phyloP scores from a whole-genome alignment of 2,113 vertebrate genomes.

The Pterocles orientalis region DNA sequence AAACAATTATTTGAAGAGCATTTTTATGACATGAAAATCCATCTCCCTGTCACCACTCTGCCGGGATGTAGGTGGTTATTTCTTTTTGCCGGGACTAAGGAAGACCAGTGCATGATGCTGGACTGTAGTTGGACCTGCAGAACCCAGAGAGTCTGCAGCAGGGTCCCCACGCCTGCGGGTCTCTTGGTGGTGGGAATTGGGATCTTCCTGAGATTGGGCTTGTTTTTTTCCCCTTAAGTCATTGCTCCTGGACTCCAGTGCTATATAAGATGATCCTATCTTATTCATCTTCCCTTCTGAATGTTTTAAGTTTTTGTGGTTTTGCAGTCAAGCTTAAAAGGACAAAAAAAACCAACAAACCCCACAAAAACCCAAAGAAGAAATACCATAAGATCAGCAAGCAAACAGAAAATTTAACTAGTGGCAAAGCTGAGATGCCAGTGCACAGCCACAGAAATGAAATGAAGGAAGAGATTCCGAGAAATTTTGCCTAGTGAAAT shows the following conservation, averaged over 20 bases:
- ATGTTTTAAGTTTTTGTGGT: background rate
- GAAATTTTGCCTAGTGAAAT: background rate
- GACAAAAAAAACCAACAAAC: background rate
- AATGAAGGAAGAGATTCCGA: background rate
- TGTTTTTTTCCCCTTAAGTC: background rate
- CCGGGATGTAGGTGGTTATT: background rate
- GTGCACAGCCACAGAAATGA: background rate
- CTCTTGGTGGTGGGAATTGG: background rate
- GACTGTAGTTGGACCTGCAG: rapidly evolving
- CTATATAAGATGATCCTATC: background rate
- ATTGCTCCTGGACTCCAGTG: background rate
- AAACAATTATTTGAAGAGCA: background rate
- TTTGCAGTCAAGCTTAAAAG: background rate
- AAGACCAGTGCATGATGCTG: background rate
- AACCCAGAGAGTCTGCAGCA: background rate
- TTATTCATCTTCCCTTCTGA: background rate
- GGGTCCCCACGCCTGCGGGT: rapidly evolving
- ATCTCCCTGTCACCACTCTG: background rate
- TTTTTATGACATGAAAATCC: background rate
- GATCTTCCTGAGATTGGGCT: background rate
- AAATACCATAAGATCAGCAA: background rate
- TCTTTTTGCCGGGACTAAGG: background rate
- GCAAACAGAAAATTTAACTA: background rate
- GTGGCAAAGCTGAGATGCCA: background rate
- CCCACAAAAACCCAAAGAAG: background rate